These are phyloP conservation scores for Drosophila setosimentum DNA, from an alignment of 2,888 invertebrate genomes.

Conservation along the genomic window DNA sequence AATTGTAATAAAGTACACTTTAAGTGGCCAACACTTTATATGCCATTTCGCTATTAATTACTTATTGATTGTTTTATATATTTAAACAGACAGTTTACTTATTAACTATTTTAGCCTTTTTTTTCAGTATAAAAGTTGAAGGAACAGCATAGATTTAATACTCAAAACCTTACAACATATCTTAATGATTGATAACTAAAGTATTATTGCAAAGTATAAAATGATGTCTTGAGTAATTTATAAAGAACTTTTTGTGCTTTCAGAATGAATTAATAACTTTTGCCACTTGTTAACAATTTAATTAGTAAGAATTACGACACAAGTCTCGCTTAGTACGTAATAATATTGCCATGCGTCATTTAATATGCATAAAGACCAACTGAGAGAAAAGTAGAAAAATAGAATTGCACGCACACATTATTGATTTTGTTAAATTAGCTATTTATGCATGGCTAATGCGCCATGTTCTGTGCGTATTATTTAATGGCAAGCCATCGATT, in stretches of 20 bases:
- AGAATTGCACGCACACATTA: slow-evolving; percentile 55
- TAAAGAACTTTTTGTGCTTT: background rate
- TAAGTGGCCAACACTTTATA: slow-evolving; percentile 1
- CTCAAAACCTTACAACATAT: too few species aligned
- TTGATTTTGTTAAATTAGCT: slow-evolving; percentile 56
- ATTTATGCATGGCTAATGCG: slow-evolving; percentile 65
- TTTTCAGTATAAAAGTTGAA: background rate
- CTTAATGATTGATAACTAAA: background rate
- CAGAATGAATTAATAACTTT: background rate
- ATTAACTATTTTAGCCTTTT: background rate
- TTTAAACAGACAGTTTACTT: background rate
- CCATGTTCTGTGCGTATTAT: slow-evolving; percentile 49
- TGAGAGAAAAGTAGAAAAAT: slow-evolving; percentile 9
- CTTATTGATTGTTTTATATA: too few species aligned
- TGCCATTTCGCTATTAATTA: background rate
- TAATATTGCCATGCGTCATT: slow-evolving; percentile 62
- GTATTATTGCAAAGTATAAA: background rate
- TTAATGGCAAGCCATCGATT: slow-evolving; percentile 60
- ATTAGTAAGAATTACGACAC: slow-evolving; percentile 59
- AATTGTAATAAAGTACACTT: slow-evolving; percentile 5
- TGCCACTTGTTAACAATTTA: slow-evolving; percentile 52
- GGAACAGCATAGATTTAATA: background rate
- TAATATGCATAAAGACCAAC: slow-evolving; percentile 8
- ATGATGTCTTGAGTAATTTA: background rate
- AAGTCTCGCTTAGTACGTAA: slow-evolving; percentile 33